A percentile compares a stretch with the other conserved stretches of the same genome.
Evolutionary conservation across 2,113 vertebrate species (phyloP).

Genomic region (Solea solea): DNA sequence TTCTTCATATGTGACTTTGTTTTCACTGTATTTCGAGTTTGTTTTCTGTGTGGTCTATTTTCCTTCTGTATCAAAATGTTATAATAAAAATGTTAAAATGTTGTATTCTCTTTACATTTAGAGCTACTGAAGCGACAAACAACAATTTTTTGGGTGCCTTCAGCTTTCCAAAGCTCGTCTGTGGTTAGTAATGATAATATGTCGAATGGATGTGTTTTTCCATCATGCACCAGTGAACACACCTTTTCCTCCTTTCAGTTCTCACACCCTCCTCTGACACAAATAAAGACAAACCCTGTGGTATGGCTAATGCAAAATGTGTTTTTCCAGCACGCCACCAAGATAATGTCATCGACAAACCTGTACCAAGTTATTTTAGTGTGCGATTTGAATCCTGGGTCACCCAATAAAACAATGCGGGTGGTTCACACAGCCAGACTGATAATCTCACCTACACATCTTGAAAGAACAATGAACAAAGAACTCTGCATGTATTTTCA

Average conservation of each 20-base stretch:
- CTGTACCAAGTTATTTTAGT: neutral
- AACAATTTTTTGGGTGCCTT: constrained; percentile 16
- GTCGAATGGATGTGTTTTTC: constrained; percentile 21
- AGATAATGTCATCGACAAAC: constrained; percentile 14
- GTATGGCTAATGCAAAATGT: constrained; percentile 2
- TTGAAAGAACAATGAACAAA: constrained; percentile 66
- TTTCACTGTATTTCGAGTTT: neutral
- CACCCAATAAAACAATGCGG: constrained; percentile 32
- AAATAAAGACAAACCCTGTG: neutral
- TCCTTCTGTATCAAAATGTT: neutral
- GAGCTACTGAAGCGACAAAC: constrained; percentile 30
- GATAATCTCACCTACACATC: constrained; percentile 46
- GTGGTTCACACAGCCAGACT: constrained; percentile 25
- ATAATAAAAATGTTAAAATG: neutral
- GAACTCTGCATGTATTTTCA: constrained; percentile 32
- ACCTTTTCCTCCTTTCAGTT: constrained; percentile 9
- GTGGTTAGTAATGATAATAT: constrained; percentile 35
- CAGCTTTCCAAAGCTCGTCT: constrained; percentile 25
- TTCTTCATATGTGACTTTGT: neutral
- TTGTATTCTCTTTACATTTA: neutral
- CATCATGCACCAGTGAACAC: constrained; percentile 26
- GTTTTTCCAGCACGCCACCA: neutral
- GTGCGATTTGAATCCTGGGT: constrained; percentile 6
- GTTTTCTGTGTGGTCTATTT: neutral
- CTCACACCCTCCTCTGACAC: neutral